Percentiles rank a stretch among this genome's conserved stretches.
Conservation (phyloP, 2,113 vertebrate species). For the Ondatra zibethicus region DNA sequence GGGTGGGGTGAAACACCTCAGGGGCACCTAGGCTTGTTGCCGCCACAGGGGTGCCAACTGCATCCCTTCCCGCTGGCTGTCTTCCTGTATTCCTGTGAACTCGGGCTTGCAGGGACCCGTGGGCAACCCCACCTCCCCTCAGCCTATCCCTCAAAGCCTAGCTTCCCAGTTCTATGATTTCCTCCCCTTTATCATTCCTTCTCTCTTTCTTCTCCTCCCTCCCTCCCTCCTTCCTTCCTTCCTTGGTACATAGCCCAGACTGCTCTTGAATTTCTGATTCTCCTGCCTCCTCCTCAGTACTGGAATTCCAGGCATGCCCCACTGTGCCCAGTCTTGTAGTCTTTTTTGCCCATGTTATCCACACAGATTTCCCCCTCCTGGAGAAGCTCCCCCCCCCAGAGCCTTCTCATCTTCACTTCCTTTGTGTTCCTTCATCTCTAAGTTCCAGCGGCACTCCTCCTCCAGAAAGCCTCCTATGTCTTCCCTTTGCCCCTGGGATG, state of each 20-base stretch:
- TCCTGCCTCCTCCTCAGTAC: not conserved
- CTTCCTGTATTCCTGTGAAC: fast-evolving
- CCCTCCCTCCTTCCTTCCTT: not conserved
- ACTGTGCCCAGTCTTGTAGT: not conserved
- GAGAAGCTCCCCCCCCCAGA: too few relatives aligned
- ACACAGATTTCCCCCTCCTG: not conserved
- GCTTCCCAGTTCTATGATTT: not conserved
- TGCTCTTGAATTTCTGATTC: not conserved
- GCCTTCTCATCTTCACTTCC: not conserved
- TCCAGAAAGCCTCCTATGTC: not conserved
- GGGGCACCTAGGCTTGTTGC: not conserved
- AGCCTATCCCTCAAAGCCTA: not conserved
- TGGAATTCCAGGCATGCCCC: too few relatives aligned
- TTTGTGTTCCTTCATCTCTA: not conserved
- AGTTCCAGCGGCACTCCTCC: not conserved
- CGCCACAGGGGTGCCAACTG: fast-evolving
- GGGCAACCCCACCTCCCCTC: not conserved
- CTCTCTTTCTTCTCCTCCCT: not conserved
- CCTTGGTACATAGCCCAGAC: not conserved
- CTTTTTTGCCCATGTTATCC: not conserved
- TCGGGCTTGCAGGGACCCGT: not conserved
- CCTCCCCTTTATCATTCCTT: not conserved
- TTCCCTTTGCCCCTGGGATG: not conserved
- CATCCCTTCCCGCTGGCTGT: fast-evolving
- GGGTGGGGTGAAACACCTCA: not conserved